These are phyloP conservation scores for Andrena camellia DNA, from an alignment of 2,888 invertebrate species.

Conservation along the genomic window DNA sequence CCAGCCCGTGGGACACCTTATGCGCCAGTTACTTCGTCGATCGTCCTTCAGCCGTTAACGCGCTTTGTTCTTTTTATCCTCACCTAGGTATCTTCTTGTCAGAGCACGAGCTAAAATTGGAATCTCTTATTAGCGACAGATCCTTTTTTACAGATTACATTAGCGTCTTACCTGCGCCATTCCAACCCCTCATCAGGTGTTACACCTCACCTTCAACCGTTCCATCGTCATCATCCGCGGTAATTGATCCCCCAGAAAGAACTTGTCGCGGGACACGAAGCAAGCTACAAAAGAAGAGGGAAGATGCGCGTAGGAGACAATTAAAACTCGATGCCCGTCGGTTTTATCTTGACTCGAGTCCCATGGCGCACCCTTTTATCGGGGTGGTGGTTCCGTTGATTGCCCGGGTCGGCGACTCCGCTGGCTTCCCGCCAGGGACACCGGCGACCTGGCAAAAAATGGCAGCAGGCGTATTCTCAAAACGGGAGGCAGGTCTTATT, in stretches of 20 bases:
- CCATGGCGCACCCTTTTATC: conserved; percentile 36
- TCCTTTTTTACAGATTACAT: no score
- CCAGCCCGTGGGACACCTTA: neutral
- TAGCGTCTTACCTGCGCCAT: no score
- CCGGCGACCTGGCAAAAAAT: conserved; percentile 45
- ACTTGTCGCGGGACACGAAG: no score
- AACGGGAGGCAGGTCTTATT: conserved; percentile 65
- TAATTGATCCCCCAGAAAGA: no score
- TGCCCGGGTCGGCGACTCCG: conserved; percentile 60
- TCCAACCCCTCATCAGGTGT: no score
- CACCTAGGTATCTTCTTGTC: neutral
- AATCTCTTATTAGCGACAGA: neutral
- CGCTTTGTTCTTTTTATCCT: neutral
- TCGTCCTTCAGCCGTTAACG: neutral
- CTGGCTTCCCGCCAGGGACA: conserved; percentile 53
- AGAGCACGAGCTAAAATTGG: neutral
- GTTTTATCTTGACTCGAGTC: conserved; percentile 64
- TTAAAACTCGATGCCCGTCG: neutral
- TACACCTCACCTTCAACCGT: no score
- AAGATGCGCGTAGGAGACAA: neutral
- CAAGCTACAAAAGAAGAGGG: no score
- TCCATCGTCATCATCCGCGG: no score
- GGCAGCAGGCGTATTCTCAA: conserved; percentile 38
- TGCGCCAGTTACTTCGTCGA: conserved; percentile 3
- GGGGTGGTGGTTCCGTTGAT: conserved; percentile 31